Conservation (phyloP, 2,797 vertebrate genomes). For the Sparus aurata region DNA sequence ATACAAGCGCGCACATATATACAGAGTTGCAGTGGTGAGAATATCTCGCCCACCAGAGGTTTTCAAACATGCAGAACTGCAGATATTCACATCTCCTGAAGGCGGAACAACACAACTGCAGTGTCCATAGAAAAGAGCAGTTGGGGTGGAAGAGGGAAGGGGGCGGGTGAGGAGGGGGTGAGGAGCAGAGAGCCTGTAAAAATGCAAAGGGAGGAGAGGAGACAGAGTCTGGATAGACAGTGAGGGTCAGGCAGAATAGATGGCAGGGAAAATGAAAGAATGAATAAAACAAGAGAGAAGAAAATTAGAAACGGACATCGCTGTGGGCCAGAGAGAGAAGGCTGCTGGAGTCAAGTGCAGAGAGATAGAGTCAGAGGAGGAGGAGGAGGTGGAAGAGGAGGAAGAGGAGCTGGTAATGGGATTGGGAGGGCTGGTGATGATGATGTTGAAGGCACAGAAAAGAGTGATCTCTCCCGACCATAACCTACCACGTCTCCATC, state of each 20-base stretch:
- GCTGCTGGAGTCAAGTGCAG: constrained; percentile 29
- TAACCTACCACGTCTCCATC: constrained; percentile 62
- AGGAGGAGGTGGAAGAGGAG: constrained; percentile 23
- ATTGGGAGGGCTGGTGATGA: constrained; percentile 30
- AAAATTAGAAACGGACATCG: constrained; percentile 73
- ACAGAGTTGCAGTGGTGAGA: constrained; percentile 65
- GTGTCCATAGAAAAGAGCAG: constrained; percentile 63
- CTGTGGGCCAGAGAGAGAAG: constrained; percentile 55
- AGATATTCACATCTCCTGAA: constrained; percentile 75
- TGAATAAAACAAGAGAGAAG: constrained; percentile 81
- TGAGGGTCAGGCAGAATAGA: constrained; percentile 62
- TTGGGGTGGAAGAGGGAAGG: constrained; percentile 43
- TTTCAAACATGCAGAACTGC: constrained; percentile 79
- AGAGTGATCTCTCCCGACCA: constrained; percentile 42
- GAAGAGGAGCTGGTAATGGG: constrained; percentile 28
- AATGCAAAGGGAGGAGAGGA: constrained; percentile 49
- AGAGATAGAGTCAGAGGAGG: constrained; percentile 30
- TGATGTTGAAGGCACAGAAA: constrained; percentile 37
- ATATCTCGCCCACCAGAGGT: constrained; percentile 74
- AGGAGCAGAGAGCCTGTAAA: constrained; percentile 49
- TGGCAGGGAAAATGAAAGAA: constrained; percentile 75
- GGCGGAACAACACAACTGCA: constrained; percentile 73
- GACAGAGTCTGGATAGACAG: constrained; percentile 42
- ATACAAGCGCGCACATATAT: background rate
- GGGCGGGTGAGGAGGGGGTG: constrained; percentile 8